Conservation (phyloP, 2,888 invertebrate species). For the Phengaris arion region DNA sequence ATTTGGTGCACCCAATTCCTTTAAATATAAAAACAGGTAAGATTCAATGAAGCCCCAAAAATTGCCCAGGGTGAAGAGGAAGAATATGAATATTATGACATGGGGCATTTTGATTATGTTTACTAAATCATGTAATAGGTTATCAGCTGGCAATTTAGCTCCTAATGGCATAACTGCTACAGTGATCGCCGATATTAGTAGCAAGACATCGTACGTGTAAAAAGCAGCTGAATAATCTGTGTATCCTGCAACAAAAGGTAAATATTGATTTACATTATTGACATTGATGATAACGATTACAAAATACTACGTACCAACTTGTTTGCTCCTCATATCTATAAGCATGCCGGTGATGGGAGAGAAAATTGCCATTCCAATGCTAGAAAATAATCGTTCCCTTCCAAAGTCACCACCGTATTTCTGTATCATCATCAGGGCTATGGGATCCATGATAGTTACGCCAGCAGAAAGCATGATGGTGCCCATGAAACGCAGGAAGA, state of each 20-base stretch:
- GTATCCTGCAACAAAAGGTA: slow-evolving; percentile 80
- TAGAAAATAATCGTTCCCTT: slow-evolving; percentile 88
- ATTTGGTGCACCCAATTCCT: slow-evolving; percentile 90
- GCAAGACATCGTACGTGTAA: slow-evolving; percentile 87
- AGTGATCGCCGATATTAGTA: slow-evolving; percentile 85
- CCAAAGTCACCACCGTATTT: slow-evolving; percentile 91
- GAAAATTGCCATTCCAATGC: slow-evolving; percentile 90
- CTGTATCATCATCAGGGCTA: slow-evolving; percentile 91
- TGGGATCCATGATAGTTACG: slow-evolving; percentile 94
- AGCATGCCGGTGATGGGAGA: slow-evolving; percentile 89
- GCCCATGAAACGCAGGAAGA: slow-evolving; percentile 87
- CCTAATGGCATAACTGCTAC: slow-evolving; percentile 89
- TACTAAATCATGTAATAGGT: slow-evolving; percentile 86
- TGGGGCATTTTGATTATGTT: slow-evolving; percentile 88
- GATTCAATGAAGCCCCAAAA: slow-evolving; percentile 95
- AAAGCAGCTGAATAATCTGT: slow-evolving; percentile 94
- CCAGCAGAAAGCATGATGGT: slow-evolving; percentile 90
- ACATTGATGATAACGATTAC: slow-evolving; percentile 67
- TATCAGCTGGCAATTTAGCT: slow-evolving; percentile 87
- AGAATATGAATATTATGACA: slow-evolving; percentile 88
- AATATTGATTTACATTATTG: slow-evolving; percentile 56
- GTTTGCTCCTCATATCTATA: slow-evolving; percentile 85
- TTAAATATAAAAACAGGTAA: slow-evolving; percentile 91
- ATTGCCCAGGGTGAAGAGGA: slow-evolving; percentile 90
- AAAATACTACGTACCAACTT: slow-evolving; percentile 71